Evolutionary conservation across 2,888 invertebrate species (phyloP), one percentile per base, ranked within the genome.

Genomic region (Muscina levida): DNA sequence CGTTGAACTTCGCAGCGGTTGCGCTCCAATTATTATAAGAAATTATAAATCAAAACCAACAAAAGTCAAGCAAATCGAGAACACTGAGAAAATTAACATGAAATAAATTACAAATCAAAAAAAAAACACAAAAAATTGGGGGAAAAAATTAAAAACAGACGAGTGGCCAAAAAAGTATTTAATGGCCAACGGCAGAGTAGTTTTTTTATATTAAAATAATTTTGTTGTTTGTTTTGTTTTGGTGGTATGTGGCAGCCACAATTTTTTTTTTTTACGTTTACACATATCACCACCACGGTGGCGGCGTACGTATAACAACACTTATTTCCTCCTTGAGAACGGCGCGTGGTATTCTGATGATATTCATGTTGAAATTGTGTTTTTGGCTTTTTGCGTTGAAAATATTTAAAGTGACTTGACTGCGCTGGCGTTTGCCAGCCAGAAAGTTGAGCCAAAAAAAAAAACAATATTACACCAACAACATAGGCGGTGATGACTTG

Each of bases 271-370:
- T 37, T 6, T n/a, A n/a, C n/a, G 37, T 37, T 37, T 37, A 4
- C 37, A 6, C 4, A 37, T 6, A 37, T 6, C 44, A 44, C 4
- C 13, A 13, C 13, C 13, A 10, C 11, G 44, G 5, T 44, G 44
- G 5, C 6, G 5, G 46, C 46, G 26, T 44, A 72, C 70, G n/a
- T n/a, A n/a, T n/a, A n/a, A n/a, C n/a, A 3, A 31, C 70, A 77
- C 72, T 70, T 76, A 66, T 77, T 77, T 80, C 76, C 70, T 80
- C 80, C 80, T 80, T 80, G 80, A 80, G 73, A 71, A 48, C 59
- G 80, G 59, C 80, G 80, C 80, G 80, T 80, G 80, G 72, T 80
- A 57, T 56, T 68, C 53, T 10, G 62, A 22, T 5, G 8, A 31
- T 31, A 8, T 57, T 57, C 31, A 8, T 39, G 8, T 59, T 59